These are phyloP conservation scores for Gisinianus flammeolus DNA, from an alignment of 2,888 invertebrate species.

Conservation along the genomic window DNA sequence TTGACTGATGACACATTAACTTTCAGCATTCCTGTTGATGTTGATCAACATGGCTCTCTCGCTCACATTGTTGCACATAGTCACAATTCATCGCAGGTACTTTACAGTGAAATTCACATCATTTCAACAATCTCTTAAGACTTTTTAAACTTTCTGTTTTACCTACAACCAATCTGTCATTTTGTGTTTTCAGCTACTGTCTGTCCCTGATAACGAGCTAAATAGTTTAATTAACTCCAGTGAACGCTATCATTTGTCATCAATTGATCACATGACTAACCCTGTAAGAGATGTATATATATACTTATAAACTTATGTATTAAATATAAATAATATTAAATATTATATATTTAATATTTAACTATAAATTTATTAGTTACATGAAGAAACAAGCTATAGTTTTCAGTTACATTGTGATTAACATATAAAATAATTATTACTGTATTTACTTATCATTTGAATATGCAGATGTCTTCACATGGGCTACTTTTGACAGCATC, in stretches of 20 bases:
- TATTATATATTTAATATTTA: no score
- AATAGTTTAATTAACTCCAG: slow-evolving; percentile 34
- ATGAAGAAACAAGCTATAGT: not conserved
- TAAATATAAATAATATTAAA: not conserved
- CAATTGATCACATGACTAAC: slow-evolving; percentile 30
- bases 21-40: slow-evolving; percentile 44
- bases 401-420: no score
- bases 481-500: not conserved
- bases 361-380: no score
- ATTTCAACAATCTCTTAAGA: no score
- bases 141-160: no score
- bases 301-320: not conserved
- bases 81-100: slow-evolving; percentile 19
- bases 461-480: slow-evolving; percentile 20
- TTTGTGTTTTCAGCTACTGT: slow-evolving; percentile 29
- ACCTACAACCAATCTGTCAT: no score
- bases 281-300: slow-evolving; percentile 26
- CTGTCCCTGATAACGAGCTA: slow-evolving; percentile 43
- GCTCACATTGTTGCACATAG: slow-evolving; percentile 36
- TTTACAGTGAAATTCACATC: not conserved
- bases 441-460: not conserved
- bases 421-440: not conserved
- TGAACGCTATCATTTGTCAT: slow-evolving; percentile 42
- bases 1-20: slow-evolving; percentile 40
- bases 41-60: slow-evolving; percentile 37